Evolutionary conservation across 2,797 vertebrate genomes (phyloP).

Genomic region (Megalops cyprinoides): DNA sequence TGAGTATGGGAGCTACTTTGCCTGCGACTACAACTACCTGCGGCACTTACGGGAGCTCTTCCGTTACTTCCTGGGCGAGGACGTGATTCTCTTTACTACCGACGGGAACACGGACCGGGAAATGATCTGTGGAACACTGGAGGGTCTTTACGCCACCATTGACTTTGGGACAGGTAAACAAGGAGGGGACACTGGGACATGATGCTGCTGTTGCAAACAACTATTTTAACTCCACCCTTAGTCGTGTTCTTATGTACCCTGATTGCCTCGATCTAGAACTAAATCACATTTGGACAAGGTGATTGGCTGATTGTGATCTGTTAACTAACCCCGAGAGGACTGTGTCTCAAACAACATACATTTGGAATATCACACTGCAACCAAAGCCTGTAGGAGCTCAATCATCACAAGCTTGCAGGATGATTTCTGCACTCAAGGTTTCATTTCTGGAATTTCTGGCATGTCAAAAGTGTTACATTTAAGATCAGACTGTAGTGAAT

Average conservation of each 20-base stretch:
- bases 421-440: no score
- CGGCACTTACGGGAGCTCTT: slow-evolving; percentile 81
- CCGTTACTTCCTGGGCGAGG: slow-evolving; percentile 77
- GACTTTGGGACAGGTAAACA: slow-evolving; percentile 91
- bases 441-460: no score
- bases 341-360: no score
- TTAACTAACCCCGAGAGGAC: neutral
- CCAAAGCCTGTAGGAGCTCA: neutral
- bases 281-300: neutral
- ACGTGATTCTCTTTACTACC: slow-evolving; percentile 89
- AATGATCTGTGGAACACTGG: slow-evolving; percentile 85
- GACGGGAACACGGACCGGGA: slow-evolving; percentile 79
- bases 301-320: neutral
- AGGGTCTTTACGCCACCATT: slow-evolving; percentile 86
- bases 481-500: neutral
- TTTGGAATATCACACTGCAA: neutral
- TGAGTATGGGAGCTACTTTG: slow-evolving; percentile 92
- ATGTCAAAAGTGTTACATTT: neutral
- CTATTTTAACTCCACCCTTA: neutral
- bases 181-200: neutral
- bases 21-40: slow-evolving; percentile 89
- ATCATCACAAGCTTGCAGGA: neutral
- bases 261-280: neutral
- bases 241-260: neutral
- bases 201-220: neutral